Conservation (phyloP, 2,888 invertebrate genomes). For the Spisula subtruncata region DNA sequence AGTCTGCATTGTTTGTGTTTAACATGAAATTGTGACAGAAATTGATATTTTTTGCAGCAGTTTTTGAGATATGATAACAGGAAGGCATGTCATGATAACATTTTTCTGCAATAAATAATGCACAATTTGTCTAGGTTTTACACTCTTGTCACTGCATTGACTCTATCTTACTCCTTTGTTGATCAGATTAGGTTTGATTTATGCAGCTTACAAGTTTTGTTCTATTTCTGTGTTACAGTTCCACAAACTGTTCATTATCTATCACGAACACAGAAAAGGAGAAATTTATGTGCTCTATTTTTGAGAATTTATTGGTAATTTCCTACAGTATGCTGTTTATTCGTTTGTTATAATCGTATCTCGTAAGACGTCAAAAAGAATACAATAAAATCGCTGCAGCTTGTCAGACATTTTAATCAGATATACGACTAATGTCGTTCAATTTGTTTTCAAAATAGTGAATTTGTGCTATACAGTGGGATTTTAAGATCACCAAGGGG, state of each 20-base stretch:
- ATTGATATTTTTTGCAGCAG: slow-evolving; percentile 13
- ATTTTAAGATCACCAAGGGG: no score
- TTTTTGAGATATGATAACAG: no score
- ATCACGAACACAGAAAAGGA: slow-evolving; percentile 2
- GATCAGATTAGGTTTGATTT: not conserved
- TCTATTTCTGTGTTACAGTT: not conserved
- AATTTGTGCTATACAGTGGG: no score
- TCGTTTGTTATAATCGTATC: no score
- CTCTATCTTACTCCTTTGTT: not conserved
- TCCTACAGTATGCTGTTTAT: no score
- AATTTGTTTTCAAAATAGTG: no score
- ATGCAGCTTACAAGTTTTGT: not conserved
- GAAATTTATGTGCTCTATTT: not conserved
- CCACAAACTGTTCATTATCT: slow-evolving; percentile 10
- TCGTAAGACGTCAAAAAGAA: no score
- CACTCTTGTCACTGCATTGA: not conserved
- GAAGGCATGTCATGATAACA: no score
- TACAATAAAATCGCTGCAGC: no score
- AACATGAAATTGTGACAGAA: not conserved
- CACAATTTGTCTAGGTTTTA: not conserved
- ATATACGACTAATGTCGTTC: no score
- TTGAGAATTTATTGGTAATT: not conserved
- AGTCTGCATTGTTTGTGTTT: no score
- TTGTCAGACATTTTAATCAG: no score
- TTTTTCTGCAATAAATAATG: slow-evolving; percentile 7